phyloP scores from a whole-genome alignment of 2,113 vertebrate species.

The Psettodes erumei region DNA sequence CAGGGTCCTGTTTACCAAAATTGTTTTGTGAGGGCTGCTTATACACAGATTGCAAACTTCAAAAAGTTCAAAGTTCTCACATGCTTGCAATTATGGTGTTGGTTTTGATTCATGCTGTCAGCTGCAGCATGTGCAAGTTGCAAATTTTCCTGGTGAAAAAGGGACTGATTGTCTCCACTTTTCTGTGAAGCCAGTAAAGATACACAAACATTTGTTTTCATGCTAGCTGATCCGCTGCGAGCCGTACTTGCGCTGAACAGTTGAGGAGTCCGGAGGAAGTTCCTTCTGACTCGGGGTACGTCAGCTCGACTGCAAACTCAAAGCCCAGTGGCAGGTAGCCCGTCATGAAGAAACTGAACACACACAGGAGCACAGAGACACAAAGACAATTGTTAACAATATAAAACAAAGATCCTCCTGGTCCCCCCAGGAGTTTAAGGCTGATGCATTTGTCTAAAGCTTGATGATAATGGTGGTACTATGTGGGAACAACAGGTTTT shows the following conservation, averaged over 20 bases:
- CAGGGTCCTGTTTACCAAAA: not conserved
- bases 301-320: slow-evolving; percentile 95
- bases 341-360: slow-evolving; percentile 94
- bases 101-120: not conserved
- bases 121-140: not conserved
- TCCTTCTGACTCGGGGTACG: slow-evolving; percentile 95
- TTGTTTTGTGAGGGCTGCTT: not conserved
- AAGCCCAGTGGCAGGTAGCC: slow-evolving; percentile 96
- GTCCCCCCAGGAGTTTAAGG: not conserved
- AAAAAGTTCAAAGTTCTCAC: not conserved
- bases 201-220: not conserved
- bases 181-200: not conserved
- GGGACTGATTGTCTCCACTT: not conserved
- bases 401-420: not conserved
- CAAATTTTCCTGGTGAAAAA: not conserved
- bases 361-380: not conserved
- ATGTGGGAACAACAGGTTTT: slow-evolving; percentile 4
- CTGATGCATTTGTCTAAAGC: not conserved
- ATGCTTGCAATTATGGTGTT: not conserved
- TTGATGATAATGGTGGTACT: not conserved
- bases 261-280: slow-evolving; percentile 96
- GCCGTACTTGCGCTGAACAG: slow-evolving; percentile 91
- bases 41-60: not conserved
- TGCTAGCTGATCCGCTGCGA: not conserved
- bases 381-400: not conserved